Evolutionary conservation across 2,113 vertebrate species (phyloP).

Genomic region (Mola mola): DNA sequence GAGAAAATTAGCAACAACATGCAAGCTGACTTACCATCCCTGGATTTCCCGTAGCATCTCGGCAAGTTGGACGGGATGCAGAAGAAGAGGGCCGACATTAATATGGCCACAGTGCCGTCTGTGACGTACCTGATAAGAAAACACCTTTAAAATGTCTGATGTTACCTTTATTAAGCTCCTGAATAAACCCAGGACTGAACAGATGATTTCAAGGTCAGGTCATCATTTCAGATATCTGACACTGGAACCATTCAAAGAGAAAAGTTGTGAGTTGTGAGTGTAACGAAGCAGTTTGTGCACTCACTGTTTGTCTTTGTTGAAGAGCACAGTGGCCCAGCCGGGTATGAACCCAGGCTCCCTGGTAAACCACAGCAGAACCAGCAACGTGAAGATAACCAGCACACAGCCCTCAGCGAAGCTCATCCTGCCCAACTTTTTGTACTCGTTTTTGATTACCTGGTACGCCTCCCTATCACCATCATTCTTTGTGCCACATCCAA

Average conservation of each 20-base stretch:
- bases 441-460: conserved; percentile 78
- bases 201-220: background rate
- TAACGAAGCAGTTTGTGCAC: conserved; percentile 36
- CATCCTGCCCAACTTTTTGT: conserved; percentile 84
- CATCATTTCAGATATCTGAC: background rate
- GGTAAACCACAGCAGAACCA: conserved; percentile 93
- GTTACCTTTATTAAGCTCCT: background rate
- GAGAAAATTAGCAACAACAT: no score
- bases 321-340: conserved; percentile 86
- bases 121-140: conserved; percentile 81
- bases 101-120: conserved; percentile 87
- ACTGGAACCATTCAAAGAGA: background rate
- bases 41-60: conserved; percentile 1
- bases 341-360: conserved; percentile 89
- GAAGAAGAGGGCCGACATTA: conserved; percentile 84
- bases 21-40: conserved; percentile 28
- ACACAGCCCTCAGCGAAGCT: conserved; percentile 84
- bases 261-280: background rate
- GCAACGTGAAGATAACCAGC: conserved; percentile 77
- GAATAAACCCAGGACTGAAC: background rate
- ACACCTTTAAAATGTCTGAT: background rate
- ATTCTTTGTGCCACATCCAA: conserved; percentile 74
- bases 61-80: conserved; percentile 80
- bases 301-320: conserved; percentile 79
- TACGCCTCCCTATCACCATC: conserved; percentile 74